phyloP scores from a whole-genome alignment of 2,797 vertebrate species.

The Hypotaenidia okinawae region DNA sequence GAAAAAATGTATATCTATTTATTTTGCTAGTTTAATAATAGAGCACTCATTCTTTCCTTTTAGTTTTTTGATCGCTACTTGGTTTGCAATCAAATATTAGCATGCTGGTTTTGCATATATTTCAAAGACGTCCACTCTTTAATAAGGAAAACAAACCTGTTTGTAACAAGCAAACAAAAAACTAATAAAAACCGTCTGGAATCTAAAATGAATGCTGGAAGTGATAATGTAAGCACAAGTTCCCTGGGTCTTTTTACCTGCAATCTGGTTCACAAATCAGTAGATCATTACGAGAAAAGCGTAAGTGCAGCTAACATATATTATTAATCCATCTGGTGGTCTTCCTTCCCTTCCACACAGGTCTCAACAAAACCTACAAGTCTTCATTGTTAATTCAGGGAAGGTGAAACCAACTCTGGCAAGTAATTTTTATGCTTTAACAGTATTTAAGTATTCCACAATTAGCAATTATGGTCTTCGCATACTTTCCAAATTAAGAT shows the following conservation, averaged over 20 bases:
- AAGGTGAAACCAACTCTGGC: background rate
- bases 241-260: background rate
- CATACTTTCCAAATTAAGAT: slow-evolving; percentile 3
- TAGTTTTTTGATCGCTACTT: slow-evolving; percentile 23
- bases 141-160: slow-evolving; percentile 1
- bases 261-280: background rate
- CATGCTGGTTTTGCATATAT: slow-evolving; percentile 39
- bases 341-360: background rate
- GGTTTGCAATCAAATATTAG: slow-evolving; percentile 54
- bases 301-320: background rate
- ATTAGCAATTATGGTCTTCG: background rate
- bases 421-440: slow-evolving; percentile 32
- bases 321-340: background rate
- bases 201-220: background rate
- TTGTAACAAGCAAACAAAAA: background rate
- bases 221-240: background rate
- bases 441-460: background rate
- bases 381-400: background rate
- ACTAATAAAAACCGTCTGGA: background rate
- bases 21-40: slow-evolving; percentile 72
- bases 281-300: background rate
- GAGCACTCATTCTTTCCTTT: slow-evolving; percentile 54
- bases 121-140: background rate
- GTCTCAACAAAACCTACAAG: background rate
- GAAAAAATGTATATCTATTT: slow-evolving; percentile 64